Conservation (phyloP, 1,140 invertebrate genomes). For the Drosophila quadrilineata region DNA sequence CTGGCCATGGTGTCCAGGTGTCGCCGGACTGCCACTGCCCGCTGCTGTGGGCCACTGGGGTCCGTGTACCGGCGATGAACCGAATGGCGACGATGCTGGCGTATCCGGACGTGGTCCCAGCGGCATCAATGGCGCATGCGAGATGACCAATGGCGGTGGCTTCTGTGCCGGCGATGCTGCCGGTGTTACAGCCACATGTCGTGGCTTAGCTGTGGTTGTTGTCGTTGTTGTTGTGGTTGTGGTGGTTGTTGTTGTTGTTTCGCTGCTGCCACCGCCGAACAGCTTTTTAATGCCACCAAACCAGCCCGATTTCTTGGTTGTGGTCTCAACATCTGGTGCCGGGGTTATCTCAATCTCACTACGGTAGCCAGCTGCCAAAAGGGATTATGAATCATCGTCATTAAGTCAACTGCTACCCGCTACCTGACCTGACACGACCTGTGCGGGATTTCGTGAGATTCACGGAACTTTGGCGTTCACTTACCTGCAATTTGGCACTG, state of each 20-base stretch:
- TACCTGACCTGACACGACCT: too few species aligned
- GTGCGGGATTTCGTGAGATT: not conserved
- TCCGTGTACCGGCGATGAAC: slow-evolving; percentile 17
- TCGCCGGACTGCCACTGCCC: not conserved
- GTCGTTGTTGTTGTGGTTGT: slow-evolving; percentile 14
- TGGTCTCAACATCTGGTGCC: slow-evolving; percentile 52
- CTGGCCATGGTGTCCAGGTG: not conserved
- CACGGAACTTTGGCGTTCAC: not conserved
- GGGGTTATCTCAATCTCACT: slow-evolving; percentile 71
- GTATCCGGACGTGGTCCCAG: slow-evolving; percentile 71
- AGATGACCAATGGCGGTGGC: slow-evolving; percentile 66
- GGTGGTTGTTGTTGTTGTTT: slow-evolving; percentile 32
- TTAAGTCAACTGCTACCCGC: too few species aligned
- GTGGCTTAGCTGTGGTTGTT: slow-evolving; percentile 21
- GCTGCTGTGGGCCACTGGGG: slow-evolving; percentile 60
- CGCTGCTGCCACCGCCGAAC: slow-evolving; percentile 41
- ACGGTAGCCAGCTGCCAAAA: slow-evolving; percentile 58
- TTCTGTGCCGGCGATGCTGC: slow-evolving; percentile 45
- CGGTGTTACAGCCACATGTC: slow-evolving; percentile 10
- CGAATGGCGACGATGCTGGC: slow-evolving; percentile 60
- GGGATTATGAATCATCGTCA: not conserved
- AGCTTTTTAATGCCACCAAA: slow-evolving; percentile 68
- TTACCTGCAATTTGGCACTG: slow-evolving; percentile 66
- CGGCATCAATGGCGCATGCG: slow-evolving; percentile 69
- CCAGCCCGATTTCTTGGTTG: slow-evolving; percentile 74